Conservation (phyloP, 2,113 vertebrate genomes). For the Ibidorhyncha struthersii region DNA sequence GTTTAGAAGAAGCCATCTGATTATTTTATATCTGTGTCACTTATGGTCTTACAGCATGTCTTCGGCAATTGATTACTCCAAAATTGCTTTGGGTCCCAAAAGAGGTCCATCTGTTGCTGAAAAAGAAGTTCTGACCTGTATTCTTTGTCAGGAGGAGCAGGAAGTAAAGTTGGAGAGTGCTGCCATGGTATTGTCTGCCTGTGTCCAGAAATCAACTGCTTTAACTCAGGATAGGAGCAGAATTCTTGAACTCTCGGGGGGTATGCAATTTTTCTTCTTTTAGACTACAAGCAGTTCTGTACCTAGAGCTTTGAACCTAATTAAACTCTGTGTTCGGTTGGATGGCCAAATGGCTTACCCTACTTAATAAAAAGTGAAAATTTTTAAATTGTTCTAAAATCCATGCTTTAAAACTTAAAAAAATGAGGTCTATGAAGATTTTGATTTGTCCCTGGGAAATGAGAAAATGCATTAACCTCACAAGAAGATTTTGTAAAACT, state of each 20-base stretch:
- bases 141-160: constrained; percentile 98
- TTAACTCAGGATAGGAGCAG: constrained; percentile 90
- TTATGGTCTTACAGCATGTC: constrained; percentile 55
- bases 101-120: constrained; percentile 83
- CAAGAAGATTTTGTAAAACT: neutral
- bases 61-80: constrained; percentile 75
- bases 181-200: constrained; percentile 95
- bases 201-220: constrained; percentile 95
- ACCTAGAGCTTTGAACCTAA: neutral
- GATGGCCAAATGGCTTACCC: neutral
- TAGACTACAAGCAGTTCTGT: neutral
- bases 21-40: neutral
- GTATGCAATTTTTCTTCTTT: constrained; percentile 53
- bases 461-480: neutral
- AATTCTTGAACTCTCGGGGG: constrained; percentile 72
- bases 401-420: neutral
- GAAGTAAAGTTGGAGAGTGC: constrained; percentile 86
- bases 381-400: neutral
- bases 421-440: neutral
- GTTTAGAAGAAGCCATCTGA: neutral
- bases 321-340: neutral
- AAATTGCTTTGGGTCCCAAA: constrained; percentile 87
- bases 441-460: neutral
- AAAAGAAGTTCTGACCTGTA: constrained; percentile 92
- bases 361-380: neutral